A percentile compares a stretch with the other conserved stretches of the same genome.
Evolutionary conservation across 64 coral and sea anemone genomes (phyloP).

Genomic region (Acropora tenuis): DNA sequence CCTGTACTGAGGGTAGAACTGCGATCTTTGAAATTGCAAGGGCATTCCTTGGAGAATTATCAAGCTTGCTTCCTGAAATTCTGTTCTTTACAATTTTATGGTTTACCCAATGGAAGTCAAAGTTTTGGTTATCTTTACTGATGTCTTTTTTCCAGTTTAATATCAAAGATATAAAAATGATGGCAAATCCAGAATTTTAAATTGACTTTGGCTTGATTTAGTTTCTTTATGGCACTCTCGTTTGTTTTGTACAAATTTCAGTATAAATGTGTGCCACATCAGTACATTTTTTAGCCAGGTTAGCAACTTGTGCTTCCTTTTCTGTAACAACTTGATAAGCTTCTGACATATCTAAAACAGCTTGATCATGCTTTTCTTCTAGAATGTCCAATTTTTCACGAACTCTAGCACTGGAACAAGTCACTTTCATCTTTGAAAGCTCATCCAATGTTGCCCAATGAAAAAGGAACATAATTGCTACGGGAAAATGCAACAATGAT

Average conservation of each 20-base stretch:
- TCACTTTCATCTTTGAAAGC: constrained; percentile 29
- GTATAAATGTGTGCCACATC: background rate
- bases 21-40: constrained; percentile 19
- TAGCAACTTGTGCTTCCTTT: background rate
- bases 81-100: constrained; percentile 17
- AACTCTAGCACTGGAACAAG: constrained; percentile 34
- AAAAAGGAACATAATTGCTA: background rate
- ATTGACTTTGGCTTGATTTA: background rate
- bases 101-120: background rate
- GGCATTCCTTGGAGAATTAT: background rate
- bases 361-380: constrained; percentile 46
- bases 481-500: too few species aligned
- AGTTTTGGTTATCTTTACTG: constrained; percentile 33
- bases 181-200: background rate
- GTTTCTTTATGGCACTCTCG: background rate
- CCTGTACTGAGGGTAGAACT: constrained; percentile 14
- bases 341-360: background rate
- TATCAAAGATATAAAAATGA: constrained; percentile 25
- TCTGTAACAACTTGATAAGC: background rate
- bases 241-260: background rate
- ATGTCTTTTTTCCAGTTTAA: constrained; percentile 20
- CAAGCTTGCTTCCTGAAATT: constrained; percentile 39
- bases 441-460: constrained; percentile 5
- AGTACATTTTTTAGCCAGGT: background rate
- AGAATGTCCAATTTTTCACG: constrained; percentile 21